phyloP scores from a whole-genome alignment of 2,888 invertebrate genomes.

The Eupithecia tripunctaria region DNA sequence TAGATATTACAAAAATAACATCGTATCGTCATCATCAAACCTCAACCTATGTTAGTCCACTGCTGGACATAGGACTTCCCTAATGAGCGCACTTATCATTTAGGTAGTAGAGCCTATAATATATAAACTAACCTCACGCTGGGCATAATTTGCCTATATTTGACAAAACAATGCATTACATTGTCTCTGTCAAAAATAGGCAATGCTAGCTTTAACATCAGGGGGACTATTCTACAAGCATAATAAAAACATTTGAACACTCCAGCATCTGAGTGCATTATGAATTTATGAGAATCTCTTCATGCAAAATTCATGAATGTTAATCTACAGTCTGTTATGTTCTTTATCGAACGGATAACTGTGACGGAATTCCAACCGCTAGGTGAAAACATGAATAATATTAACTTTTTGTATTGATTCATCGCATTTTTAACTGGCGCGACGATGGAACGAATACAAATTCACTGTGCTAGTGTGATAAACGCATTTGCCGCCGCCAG shows the following conservation, averaged over 20 bases:
- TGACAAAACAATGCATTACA: too few relatives aligned
- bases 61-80: too few relatives aligned
- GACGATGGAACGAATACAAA: not conserved
- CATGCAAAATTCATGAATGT: constrained; percentile 30
- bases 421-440: constrained; percentile 17
- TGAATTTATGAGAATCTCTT: constrained; percentile 34
- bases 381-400: constrained; percentile 43
- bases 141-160: too few relatives aligned
- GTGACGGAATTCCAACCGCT: constrained; percentile 39
- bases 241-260: not conserved
- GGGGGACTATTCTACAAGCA: not conserved
- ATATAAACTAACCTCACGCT: too few relatives aligned
- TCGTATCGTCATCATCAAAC: too few relatives aligned
- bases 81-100: too few relatives aligned
- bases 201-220: not conserved
- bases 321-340: constrained; percentile 20
- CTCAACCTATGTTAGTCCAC: too few relatives aligned
- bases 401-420: constrained; percentile 35
- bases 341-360: constrained; percentile 32
- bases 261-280: constrained; percentile 35
- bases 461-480: not conserved
- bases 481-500: too few relatives aligned
- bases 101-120: too few relatives aligned
- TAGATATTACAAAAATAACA: too few relatives aligned
- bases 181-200: too few relatives aligned